Conservation (phyloP, 1,140 invertebrate genomes). For the Bombus superbus region DNA sequence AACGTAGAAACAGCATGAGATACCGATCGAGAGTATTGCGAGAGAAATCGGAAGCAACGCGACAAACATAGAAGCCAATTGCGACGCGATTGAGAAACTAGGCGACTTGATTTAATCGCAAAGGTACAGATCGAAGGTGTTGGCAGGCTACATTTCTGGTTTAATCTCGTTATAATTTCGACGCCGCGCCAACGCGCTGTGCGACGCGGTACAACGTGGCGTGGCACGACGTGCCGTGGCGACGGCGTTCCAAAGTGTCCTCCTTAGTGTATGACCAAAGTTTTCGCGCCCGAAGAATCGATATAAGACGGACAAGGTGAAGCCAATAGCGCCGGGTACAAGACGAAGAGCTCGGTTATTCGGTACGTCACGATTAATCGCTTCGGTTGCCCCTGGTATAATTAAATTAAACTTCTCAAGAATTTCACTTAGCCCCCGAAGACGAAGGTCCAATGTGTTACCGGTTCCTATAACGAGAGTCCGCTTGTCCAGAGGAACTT, state of each 20-base stretch:
- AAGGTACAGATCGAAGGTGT: neutral
- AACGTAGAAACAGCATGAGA: too few relatives aligned
- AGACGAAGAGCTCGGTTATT: conserved; percentile 56
- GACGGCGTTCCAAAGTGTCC: conserved; percentile 10
- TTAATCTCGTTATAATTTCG: conserved; percentile 32
- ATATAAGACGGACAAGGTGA: conserved; percentile 38
- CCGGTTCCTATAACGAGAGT: conserved; percentile 62
- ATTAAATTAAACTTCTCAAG: conserved; percentile 77
- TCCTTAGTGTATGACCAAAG: conserved; percentile 35
- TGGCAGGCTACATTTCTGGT: neutral
- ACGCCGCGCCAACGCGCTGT: neutral
- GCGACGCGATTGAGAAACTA: neutral
- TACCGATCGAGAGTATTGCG: too few relatives aligned
- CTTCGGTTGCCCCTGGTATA: conserved; percentile 65
- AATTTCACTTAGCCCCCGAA: conserved; percentile 73
- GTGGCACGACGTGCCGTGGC: too few relatives aligned
- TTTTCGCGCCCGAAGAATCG: conserved; percentile 31
- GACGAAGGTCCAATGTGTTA: conserved; percentile 72
- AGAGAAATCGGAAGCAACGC: too few relatives aligned
- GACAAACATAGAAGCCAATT: too few relatives aligned
- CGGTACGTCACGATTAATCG: conserved; percentile 70
- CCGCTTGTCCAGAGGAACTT: conserved; percentile 52
- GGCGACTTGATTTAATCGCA: neutral
- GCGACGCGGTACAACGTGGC: neutral
- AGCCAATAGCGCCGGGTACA: conserved; percentile 2